phyloP scores from a whole-genome alignment of 2,797 vertebrate genomes.

The Halcyon leucocephala region DNA sequence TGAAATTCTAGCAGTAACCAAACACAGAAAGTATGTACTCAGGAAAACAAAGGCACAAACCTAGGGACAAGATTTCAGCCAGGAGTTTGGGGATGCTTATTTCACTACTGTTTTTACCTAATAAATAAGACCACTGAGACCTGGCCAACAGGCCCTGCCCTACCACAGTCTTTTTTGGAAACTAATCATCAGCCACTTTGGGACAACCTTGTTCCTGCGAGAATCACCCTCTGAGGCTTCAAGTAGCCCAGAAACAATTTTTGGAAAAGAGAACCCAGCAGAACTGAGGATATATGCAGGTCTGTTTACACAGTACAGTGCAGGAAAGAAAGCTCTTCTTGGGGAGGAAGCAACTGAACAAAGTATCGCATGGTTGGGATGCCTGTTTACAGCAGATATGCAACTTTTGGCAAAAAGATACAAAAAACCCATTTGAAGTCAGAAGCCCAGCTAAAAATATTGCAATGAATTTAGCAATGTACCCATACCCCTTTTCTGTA shows the following conservation, averaged over 20 bases:
- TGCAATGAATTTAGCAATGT: background rate
- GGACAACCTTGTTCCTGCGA: background rate
- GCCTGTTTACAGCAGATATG: slow-evolving; percentile 10
- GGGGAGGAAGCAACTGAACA: background rate
- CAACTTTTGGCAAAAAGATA: slow-evolving; percentile 33
- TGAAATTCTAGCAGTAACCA: background rate
- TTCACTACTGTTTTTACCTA: background rate
- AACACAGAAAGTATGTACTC: background rate
- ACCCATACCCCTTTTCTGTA: background rate
- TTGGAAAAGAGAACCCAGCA: background rate
- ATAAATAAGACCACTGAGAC: background rate
- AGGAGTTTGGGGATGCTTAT: accelerated
- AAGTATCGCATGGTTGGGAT: slow-evolving; percentile 1
- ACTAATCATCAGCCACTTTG: background rate
- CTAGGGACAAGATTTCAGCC: background rate
- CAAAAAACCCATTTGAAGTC: background rate
- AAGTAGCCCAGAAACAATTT: background rate
- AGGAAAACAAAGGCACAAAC: background rate
- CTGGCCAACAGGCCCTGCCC: background rate
- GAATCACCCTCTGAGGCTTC: background rate
- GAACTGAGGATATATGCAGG: background rate
- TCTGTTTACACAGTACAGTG: background rate
- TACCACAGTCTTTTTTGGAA: background rate
- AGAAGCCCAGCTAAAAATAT: background rate
- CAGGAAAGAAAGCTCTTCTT: slow-evolving; percentile 8